Evolutionary conservation across 1,140 invertebrate genomes (phyloP).

Genomic region (Cryptotermes secundus): DNA sequence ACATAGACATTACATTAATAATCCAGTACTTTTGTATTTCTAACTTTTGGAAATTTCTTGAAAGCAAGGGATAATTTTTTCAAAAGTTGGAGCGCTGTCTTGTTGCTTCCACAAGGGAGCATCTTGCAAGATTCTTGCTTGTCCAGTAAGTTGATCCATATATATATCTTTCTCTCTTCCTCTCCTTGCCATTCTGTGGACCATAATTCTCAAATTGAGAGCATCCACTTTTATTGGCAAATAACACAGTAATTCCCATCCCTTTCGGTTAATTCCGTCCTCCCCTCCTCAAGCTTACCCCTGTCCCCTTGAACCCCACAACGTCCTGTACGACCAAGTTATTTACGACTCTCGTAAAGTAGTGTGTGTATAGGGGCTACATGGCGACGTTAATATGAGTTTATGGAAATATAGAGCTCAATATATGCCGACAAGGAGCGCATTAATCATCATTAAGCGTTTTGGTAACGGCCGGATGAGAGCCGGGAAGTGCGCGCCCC

Average conservation of each 20-base stretch:
- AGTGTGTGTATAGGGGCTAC: constrained; percentile 51
- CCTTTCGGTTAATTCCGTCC: constrained; percentile 31
- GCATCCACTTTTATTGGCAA: constrained; percentile 36
- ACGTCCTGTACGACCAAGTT: constrained; percentile 39
- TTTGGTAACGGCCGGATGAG: constrained; percentile 21
- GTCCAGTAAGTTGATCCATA: not conserved
- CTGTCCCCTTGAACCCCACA: constrained; percentile 43
- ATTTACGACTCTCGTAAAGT: constrained; percentile 57
- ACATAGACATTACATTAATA: too few relatives aligned
- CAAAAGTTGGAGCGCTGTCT: too few relatives aligned
- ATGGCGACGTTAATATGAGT: constrained; percentile 57
- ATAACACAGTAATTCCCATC: constrained; percentile 34
- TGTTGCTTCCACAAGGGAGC: not conserved
- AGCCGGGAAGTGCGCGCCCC: not conserved
- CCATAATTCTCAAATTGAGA: constrained; percentile 35
- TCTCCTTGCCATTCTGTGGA: not conserved
- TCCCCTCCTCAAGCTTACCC: not conserved
- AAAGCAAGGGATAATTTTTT: too few relatives aligned
- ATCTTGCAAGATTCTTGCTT: not conserved
- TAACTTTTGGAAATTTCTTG: too few relatives aligned
- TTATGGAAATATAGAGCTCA: constrained; percentile 59
- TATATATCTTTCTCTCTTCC: not conserved
- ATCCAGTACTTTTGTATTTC: too few relatives aligned
- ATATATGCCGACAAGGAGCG: constrained; percentile 48
- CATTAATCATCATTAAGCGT: constrained; percentile 40